A percentile compares a stretch with the other conserved stretches of the same genome.
phyloP scores from a whole-genome alignment of 1,140 invertebrate species.

The Helicoverpa zea region DNA sequence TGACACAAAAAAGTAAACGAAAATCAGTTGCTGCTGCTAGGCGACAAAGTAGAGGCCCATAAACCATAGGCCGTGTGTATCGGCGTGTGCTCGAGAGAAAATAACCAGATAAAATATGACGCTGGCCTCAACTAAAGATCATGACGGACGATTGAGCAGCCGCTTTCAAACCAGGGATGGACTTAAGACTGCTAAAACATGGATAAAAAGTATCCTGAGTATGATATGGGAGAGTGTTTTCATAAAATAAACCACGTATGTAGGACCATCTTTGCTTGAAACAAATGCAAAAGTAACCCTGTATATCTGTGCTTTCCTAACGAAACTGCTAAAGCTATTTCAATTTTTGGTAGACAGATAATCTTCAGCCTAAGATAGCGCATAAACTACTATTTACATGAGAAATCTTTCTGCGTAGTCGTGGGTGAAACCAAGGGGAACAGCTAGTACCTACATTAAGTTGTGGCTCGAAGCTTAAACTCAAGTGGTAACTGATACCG shows the following conservation, averaged over 20 bases:
- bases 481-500: constrained; percentile 22
- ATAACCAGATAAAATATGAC: constrained; percentile 37
- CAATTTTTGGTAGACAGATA: too few species aligned
- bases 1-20: too few species aligned
- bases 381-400: too few species aligned
- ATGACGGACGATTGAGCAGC: constrained; percentile 48
- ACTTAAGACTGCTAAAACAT: background rate
- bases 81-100: constrained; percentile 5
- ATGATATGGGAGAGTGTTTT: too few species aligned
- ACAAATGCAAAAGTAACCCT: too few species aligned
- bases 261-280: too few species aligned
- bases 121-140: constrained; percentile 29
- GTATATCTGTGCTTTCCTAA: too few species aligned
- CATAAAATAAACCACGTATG: too few species aligned
- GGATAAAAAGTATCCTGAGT: background rate
- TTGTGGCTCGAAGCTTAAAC: background rate
- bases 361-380: too few species aligned
- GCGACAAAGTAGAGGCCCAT: constrained; percentile 2
- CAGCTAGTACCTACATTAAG: background rate
- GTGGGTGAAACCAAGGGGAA: background rate
- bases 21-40: too few species aligned
- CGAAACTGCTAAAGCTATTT: too few species aligned
- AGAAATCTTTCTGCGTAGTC: too few species aligned
- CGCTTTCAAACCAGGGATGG: constrained; percentile 17
- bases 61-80: constrained; percentile 33